Percentiles rank a stretch among this genome's conserved stretches.
Evolutionary conservation across 2,797 vertebrate species (phyloP).

Genomic region (Anguilla megastoma): DNA sequence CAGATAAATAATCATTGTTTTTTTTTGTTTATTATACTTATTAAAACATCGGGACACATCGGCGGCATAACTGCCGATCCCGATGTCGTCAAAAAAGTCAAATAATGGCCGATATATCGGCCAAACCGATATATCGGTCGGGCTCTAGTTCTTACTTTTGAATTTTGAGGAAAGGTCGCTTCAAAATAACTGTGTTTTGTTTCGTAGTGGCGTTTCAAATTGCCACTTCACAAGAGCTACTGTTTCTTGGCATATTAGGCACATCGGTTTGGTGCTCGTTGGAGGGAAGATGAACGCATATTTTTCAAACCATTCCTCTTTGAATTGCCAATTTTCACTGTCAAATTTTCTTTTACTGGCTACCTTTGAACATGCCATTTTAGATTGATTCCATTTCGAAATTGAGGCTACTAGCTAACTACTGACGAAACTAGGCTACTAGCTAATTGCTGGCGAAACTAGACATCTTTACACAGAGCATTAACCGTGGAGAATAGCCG

Average conservation of each 20-base stretch:
- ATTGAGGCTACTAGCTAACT: neutral
- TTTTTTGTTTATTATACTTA: too few relatives aligned
- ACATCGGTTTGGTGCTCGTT: slow-evolving; percentile 7
- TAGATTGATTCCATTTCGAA: neutral
- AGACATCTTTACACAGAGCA: too few relatives aligned
- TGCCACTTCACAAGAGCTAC: slow-evolving; percentile 15
- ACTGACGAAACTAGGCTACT: neutral
- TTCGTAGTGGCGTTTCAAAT: slow-evolving; percentile 25
- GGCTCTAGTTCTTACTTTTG: slow-evolving; percentile 15
- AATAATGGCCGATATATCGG: too few relatives aligned
- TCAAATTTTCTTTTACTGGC: neutral
- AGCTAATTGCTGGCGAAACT: too few relatives aligned
- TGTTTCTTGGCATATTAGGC: slow-evolving; percentile 6
- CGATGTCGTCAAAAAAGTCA: too few relatives aligned
- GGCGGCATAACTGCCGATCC: too few relatives aligned
- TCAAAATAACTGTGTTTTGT: slow-evolving; percentile 26
- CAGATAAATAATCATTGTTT: too few relatives aligned
- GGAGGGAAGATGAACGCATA: slow-evolving; percentile 4
- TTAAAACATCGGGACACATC: too few relatives aligned
- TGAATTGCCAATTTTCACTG: slow-evolving; percentile 3
- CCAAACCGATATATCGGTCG: too few relatives aligned
- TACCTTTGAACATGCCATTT: slow-evolving; percentile 16
- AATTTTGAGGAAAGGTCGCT: slow-evolving; percentile 30
- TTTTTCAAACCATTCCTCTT: slow-evolving; percentile 2
- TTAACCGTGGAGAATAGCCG: too few relatives aligned